Evolutionary conservation across 1,140 invertebrate species (phyloP).

Genomic region (Scaptomyza montana): DNA sequence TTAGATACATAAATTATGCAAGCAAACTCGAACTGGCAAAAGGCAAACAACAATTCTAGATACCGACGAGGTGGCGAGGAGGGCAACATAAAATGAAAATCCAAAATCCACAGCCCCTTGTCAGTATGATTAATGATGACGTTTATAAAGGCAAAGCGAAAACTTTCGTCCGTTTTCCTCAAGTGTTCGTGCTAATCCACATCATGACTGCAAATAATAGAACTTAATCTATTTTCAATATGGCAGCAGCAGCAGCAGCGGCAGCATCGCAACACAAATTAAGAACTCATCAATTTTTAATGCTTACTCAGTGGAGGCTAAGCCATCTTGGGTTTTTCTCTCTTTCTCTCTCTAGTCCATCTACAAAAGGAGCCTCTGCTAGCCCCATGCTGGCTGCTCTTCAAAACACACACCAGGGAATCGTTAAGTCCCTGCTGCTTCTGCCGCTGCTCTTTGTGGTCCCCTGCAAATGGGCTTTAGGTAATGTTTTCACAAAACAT

Average conservation of each 20-base stretch:
- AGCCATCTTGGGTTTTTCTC: slow-evolving; percentile 19
- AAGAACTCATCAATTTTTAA: slow-evolving; percentile 83
- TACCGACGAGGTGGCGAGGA: no score
- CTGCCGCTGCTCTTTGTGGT: slow-evolving; percentile 7
- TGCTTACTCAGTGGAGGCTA: slow-evolving; percentile 63
- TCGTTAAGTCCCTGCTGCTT: slow-evolving; percentile 37
- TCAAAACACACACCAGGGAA: slow-evolving; percentile 78
- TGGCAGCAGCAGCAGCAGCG: slow-evolving; percentile 73
- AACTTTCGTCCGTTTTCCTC: slow-evolving; percentile 44
- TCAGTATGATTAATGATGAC: slow-evolving; percentile 82
- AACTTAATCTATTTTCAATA: slow-evolving; percentile 83
- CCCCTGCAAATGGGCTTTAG: slow-evolving; percentile 56
- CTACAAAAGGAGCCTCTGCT: not conserved
- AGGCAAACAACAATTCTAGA: slow-evolving; percentile 50
- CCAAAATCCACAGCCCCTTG: slow-evolving; percentile 61
- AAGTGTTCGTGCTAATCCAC: slow-evolving; percentile 80
- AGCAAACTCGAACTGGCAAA: slow-evolving; percentile 55
- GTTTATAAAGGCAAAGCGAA: slow-evolving; percentile 68
- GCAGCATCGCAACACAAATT: slow-evolving; percentile 74
- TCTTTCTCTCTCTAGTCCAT: not conserved
- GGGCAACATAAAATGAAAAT: slow-evolving; percentile 72
- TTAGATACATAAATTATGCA: slow-evolving; percentile 73
- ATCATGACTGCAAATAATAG: slow-evolving; percentile 82
- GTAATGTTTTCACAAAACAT: slow-evolving; percentile 73
- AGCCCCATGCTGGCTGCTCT: slow-evolving; percentile 45